phyloP scores from a whole-genome alignment of 64 coral and sea anemone genomes.

The Dendronephthya gigantea region DNA sequence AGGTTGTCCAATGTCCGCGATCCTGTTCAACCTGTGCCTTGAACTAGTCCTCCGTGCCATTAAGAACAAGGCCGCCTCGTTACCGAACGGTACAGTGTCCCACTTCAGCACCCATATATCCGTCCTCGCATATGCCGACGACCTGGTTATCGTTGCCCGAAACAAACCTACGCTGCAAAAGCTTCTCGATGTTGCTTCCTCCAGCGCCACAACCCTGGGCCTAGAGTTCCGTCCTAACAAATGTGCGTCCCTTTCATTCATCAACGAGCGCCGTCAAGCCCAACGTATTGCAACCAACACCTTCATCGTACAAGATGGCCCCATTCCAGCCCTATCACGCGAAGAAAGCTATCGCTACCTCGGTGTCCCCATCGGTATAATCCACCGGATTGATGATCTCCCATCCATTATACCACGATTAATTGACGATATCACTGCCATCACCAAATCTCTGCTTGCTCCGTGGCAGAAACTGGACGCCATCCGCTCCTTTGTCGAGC shows the following conservation, averaged over 20 bases:
- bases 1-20: not conserved
- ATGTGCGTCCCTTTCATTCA: not conserved
- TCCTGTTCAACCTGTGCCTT: not conserved
- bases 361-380: not conserved
- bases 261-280: not conserved
- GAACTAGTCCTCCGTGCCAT: not conserved
- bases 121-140: not conserved
- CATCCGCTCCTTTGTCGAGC: not conserved
- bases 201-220: not conserved
- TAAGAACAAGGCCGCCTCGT: not conserved
- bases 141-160: not conserved
- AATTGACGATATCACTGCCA: not conserved
- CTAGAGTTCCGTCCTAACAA: not conserved
- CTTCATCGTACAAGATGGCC: not conserved
- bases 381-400: not conserved
- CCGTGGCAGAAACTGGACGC: conserved; percentile 6
- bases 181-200: not conserved
- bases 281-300: not conserved
- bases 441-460: not conserved
- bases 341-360: not conserved
- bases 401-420: not conserved
- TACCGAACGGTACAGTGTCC: not conserved
- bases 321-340: not conserved
- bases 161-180: not conserved
- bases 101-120: not conserved